Conservation (phyloP, 2,888 invertebrate species). For the Omphaloscelis lunosa region DNA sequence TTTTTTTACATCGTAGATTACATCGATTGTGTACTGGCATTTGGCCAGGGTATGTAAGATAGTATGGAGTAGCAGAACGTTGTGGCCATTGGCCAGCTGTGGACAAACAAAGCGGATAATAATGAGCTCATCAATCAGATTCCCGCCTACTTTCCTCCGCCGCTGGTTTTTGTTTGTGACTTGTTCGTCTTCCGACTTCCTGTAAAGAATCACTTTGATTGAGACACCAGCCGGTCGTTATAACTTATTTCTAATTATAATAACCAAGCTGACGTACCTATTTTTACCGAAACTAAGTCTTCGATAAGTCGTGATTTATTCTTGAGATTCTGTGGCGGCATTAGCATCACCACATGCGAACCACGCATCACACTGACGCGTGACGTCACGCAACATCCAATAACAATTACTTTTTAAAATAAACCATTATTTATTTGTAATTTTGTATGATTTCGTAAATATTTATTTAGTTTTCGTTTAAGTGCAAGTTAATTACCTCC, state of each 20-base stretch:
- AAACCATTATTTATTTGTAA: neutral
- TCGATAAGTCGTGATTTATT: neutral
- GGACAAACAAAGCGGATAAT: constrained; percentile 8
- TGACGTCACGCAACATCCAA: neutral
- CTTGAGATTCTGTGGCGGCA: no score
- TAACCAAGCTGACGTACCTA: neutral
- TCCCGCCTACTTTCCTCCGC: neutral
- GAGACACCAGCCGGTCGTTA: constrained; percentile 15
- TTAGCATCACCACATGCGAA: no score
- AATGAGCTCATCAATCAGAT: constrained; percentile 41
- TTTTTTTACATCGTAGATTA: neutral
- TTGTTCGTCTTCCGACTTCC: constrained; percentile 12
- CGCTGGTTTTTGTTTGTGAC: constrained; percentile 13
- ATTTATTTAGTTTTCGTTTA: neutral
- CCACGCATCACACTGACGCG: no score
- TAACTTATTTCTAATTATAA: constrained; percentile 3
- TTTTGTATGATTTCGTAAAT: neutral
- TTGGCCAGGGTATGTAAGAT: no score
- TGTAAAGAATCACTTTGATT: constrained; percentile 9
- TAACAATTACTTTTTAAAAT: neutral
- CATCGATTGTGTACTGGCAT: neutral
- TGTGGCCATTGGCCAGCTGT: constrained; percentile 13
- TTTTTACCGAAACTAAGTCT: neutral
- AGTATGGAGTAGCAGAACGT: neutral
- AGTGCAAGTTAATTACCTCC: neutral